Conservation (phyloP, 2,888 invertebrate species). For the Agonum fuliginosum region DNA sequence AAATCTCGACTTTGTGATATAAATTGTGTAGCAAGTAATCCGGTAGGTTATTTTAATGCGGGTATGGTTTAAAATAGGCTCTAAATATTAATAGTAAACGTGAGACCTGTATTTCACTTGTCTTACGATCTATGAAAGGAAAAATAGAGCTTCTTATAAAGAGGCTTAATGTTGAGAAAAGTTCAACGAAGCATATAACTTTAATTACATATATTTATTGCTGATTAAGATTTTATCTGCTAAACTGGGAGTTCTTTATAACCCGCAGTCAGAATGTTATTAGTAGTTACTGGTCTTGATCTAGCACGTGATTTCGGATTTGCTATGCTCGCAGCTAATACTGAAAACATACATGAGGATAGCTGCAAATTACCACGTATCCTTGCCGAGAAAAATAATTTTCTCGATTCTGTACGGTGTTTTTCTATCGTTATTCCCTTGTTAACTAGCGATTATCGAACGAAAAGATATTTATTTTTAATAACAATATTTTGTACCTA, state of each 20-base stretch:
- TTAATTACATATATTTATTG: conserved; percentile 45
- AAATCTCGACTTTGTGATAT: conserved; percentile 27
- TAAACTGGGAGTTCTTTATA: conserved; percentile 26
- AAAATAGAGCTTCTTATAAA: conserved; percentile 22
- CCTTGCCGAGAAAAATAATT: not conserved
- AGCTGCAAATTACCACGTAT: conserved; percentile 6
- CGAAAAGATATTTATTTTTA: no score
- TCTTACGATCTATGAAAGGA: conserved; percentile 2
- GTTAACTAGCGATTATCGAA: no score
- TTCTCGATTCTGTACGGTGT: no score
- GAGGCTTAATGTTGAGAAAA: conserved; percentile 1
- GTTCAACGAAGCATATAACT: conserved; percentile 36
- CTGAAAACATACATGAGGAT: conserved; percentile 22
- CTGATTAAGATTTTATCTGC: conserved; percentile 45
- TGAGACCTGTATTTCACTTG: not conserved
- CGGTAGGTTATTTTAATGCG: conserved; percentile 30
- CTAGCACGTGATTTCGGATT: conserved; percentile 26
- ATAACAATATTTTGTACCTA: no score
- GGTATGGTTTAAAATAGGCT: conserved; percentile 36
- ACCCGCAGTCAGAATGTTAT: conserved; percentile 27
- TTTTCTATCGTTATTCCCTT: not conserved
- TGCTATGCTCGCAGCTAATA: conserved; percentile 3
- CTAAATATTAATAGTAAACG: conserved; percentile 33
- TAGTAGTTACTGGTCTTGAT: conserved; percentile 41
- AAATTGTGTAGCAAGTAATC: conserved; percentile 1